phyloP scores from a whole-genome alignment of 1,140 invertebrate species.

The Drosophila biarmipes region DNA sequence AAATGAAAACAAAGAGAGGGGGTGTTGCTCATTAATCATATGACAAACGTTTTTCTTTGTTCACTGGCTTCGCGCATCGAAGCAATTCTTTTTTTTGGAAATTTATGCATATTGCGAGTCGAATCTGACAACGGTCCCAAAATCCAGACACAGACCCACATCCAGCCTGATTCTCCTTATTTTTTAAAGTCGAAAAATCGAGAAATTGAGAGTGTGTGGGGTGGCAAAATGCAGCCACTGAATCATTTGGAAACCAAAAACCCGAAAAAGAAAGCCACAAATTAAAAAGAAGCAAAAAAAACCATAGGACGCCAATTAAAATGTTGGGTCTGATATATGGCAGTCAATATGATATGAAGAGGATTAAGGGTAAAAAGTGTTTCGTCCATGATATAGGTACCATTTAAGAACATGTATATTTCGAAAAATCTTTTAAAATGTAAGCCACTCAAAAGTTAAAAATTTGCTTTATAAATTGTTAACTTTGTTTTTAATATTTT shows the following conservation, averaged over 20 bases:
- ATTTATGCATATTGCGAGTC: constrained; percentile 65
- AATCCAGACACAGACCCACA: constrained; percentile 5
- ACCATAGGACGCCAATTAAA: constrained; percentile 44
- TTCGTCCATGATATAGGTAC: neutral
- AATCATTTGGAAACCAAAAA: constrained; percentile 39
- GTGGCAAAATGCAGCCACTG: constrained; percentile 26
- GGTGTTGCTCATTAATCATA: constrained; percentile 72
- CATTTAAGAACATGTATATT: neutral
- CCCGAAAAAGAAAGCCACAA: constrained; percentile 39
- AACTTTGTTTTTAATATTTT: neutral
- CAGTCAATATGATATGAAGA: constrained; percentile 3
- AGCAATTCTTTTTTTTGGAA: constrained; percentile 37
- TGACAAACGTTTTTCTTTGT: constrained; percentile 80
- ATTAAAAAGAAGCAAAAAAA: constrained; percentile 31
- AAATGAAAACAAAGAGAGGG: constrained; percentile 1
- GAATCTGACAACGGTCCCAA: constrained; percentile 65
- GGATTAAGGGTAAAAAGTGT: neutral
- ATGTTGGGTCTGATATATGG: constrained; percentile 21
- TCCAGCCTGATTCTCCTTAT: constrained; percentile 6
- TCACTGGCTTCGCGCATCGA: constrained; percentile 22
- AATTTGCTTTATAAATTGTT: no score
- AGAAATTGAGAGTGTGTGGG: constrained; percentile 5
- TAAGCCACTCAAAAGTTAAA: neutral
- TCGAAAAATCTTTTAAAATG: no score
- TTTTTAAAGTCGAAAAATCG: neutral